phyloP scores from a whole-genome alignment of 2,888 invertebrate genomes.

The Agriotes lineatus region DNA sequence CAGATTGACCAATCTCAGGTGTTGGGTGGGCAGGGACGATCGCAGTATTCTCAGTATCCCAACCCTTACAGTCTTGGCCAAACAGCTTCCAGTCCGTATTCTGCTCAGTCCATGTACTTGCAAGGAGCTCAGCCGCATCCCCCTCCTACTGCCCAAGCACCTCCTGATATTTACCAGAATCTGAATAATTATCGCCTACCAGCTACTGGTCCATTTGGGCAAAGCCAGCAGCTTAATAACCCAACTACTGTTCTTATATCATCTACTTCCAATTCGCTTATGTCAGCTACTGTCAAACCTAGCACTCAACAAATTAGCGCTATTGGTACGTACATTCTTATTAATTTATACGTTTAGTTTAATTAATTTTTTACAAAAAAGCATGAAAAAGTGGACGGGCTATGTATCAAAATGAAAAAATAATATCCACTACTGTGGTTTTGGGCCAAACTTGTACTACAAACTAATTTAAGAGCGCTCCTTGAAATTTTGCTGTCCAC shows the following conservation, averaged over 20 bases:
- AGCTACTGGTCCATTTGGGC: constrained; percentile 78
- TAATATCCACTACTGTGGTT: too few species aligned
- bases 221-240: constrained; percentile 85
- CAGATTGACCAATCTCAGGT: constrained; percentile 70
- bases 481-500: too few species aligned
- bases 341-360: too few species aligned
- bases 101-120: constrained; percentile 77
- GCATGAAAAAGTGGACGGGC: too few species aligned
- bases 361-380: too few species aligned
- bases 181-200: constrained; percentile 63
- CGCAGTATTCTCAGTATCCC: constrained; percentile 85
- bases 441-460: too few species aligned
- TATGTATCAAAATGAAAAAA: too few species aligned
- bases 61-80: constrained; percentile 70
- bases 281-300: constrained; percentile 90
- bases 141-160: constrained; percentile 69
- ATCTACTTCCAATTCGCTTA: constrained; percentile 87
- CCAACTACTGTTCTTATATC: constrained; percentile 91
- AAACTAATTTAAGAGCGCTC: too few species aligned
- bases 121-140: constrained; percentile 67
- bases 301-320: constrained; percentile 86
- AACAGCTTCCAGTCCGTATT: constrained; percentile 77
- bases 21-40: constrained; percentile 78
- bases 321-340: constrained; percentile 71
- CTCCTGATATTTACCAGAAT: constrained; percentile 80